Evolutionary conservation across 1,140 invertebrate species (phyloP), one percentile per base, ranked within the genome.

Genomic region (Hydropsyche tenuis): DNA sequence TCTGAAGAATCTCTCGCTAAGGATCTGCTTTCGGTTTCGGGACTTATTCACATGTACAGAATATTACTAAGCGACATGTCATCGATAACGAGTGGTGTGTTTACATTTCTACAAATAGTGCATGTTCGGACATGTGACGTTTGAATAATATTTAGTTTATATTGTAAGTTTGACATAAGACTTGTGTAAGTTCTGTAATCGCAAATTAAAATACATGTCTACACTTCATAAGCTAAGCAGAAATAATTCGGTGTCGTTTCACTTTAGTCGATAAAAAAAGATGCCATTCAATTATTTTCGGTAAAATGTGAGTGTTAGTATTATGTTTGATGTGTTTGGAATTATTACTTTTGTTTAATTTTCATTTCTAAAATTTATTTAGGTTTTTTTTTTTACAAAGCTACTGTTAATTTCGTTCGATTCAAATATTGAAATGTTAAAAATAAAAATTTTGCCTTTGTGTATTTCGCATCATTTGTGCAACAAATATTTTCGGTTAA

Each of bases 201-300:
- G 12, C 4, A 48, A 48, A 1, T 22, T 60, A 60, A 22, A 60
- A 60, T 20, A 60, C 56, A 1, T 25, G 56, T 12, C 1, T 48
- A n/a, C 45, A 48, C 12, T 6, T 43, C 2, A n/a, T 48, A n/a
- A 48, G 16, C 3, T 48, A 48, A 48, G 12, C 2, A 48, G 3
- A 48, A 16, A 48, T 48, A 48, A 3, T n/a, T 48, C 11, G 14
- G 16, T 48, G 45, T 43, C 14, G 18, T 20, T 30, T 68, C 48
- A 73, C 65, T 69, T 56, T 70, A 66, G 66, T 68, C 72, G 56
- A 60, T 68, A 42, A 69, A 69, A 73, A 71, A 70, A 65, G 62
- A 70, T 76, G 75, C 75, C 75, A 76, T 76, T 73, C 7, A 68
- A 4, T 73, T 73, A 72, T 76, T 73, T 68, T 18, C 45, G 48